Evolutionary conservation across 2,888 invertebrate genomes (phyloP).

Genomic region (Cerceris rybyensis): DNA sequence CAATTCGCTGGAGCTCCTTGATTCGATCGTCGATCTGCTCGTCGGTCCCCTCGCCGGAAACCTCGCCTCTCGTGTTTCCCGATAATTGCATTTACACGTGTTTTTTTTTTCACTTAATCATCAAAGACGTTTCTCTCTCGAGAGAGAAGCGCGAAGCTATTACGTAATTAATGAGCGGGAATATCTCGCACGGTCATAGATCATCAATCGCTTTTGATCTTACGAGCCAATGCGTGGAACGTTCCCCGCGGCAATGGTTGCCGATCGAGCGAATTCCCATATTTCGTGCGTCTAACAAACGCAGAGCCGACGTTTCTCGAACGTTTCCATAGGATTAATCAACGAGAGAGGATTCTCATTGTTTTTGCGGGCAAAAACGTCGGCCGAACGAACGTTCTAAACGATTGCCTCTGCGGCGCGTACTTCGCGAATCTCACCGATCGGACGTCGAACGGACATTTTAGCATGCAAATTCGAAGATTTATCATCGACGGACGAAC

Average conservation of each 20-base stretch:
- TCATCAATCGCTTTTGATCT: slow-evolving; percentile 23
- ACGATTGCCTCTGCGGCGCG: too few species aligned
- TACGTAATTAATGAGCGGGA: neutral
- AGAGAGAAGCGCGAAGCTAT: neutral
- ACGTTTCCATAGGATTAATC: slow-evolving; percentile 1
- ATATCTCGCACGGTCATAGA: neutral
- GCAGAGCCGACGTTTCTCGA: neutral
- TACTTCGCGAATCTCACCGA: too few species aligned
- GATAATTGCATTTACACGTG: neutral
- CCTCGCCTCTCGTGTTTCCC: neutral
- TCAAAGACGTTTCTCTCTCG: neutral
- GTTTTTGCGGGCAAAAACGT: too few species aligned
- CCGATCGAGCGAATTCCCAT: neutral
- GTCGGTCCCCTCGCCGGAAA: too few species aligned
- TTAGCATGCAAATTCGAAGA: slow-evolving; percentile 14
- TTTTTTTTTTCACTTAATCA: neutral
- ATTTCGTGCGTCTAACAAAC: neutral
- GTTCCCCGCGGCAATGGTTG: neutral
- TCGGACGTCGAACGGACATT: too few species aligned
- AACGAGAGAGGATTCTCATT: too few species aligned
- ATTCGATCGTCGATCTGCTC: too few species aligned
- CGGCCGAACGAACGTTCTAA: too few species aligned
- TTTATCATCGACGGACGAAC: slow-evolving; percentile 7
- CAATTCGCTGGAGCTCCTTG: too few species aligned
- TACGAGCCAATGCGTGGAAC: neutral